phyloP scores from a whole-genome alignment of 2,797 vertebrate genomes.

The Eulemur mongoz region DNA sequence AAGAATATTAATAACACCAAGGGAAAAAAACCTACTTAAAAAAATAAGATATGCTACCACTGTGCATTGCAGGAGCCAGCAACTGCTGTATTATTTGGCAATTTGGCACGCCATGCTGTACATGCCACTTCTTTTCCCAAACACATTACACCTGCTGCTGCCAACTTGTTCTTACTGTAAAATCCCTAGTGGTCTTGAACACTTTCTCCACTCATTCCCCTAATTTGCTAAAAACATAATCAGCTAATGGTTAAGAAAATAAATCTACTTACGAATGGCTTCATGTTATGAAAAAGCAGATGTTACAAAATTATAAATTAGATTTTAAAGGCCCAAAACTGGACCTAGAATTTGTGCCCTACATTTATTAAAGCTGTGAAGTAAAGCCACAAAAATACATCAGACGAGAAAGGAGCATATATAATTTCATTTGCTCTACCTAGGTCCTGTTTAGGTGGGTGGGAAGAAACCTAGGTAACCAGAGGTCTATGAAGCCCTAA shows the following conservation, averaged over 20 bases:
- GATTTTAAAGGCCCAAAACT: not conserved
- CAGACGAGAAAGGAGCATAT: not conserved
- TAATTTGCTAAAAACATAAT: not conserved
- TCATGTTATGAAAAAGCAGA: not conserved
- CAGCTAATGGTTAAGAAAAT: not conserved
- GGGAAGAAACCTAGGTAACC: not conserved
- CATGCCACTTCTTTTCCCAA: not conserved
- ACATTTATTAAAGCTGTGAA: not conserved
- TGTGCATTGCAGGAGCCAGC: not conserved
- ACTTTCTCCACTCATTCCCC: not conserved
- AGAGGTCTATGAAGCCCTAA: not conserved
- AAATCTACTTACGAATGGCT: not conserved
- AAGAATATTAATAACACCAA: not conserved
- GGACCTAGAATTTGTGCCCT: not conserved
- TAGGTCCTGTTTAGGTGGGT: not conserved
- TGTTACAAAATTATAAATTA: slow-evolving; percentile 29
- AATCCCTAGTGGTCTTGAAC: not conserved
- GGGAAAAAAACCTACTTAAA: not conserved
- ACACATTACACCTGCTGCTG: not conserved
- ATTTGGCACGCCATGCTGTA: not conserved
- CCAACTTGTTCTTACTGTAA: not conserved
- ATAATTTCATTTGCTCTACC: not conserved
- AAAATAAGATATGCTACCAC: not conserved
- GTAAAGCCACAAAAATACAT: not conserved
- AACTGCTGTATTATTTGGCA: not conserved